phyloP scores from a whole-genome alignment of 1,140 invertebrate genomes.

The Episyrphus balteatus region DNA sequence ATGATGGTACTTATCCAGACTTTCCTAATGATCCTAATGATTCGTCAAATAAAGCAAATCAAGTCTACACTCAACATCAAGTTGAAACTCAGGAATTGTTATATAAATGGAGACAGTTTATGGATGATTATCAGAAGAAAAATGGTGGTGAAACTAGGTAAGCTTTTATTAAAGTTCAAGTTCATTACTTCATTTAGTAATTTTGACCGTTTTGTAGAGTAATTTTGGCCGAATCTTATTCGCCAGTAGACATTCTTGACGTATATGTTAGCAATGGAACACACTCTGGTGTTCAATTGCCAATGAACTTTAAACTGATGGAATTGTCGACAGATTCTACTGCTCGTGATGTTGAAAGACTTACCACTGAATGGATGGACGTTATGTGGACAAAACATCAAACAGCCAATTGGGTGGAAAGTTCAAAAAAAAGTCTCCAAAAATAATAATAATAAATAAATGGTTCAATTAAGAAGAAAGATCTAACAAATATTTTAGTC shows the following conservation, averaged over 20 bases:
- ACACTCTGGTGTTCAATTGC: constrained; percentile 37
- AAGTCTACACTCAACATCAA: constrained; percentile 47
- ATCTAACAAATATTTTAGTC: not conserved
- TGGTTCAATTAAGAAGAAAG: not conserved
- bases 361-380: constrained; percentile 32
- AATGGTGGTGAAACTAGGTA: not conserved
- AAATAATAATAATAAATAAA: too few relatives aligned
- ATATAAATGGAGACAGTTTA: constrained; percentile 43
- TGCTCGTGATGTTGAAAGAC: constrained; percentile 20
- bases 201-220: constrained; percentile 43
- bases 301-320: constrained; percentile 40
- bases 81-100: constrained; percentile 46
- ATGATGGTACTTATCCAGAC: constrained; percentile 33
- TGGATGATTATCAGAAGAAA: constrained; percentile 40
- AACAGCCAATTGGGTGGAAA: constrained; percentile 44
- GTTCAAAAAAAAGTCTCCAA: constrained; percentile 35
- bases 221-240: constrained; percentile 59
- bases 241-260: constrained; percentile 41
- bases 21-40: constrained; percentile 37
- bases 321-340: constrained; percentile 19
- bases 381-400: constrained; percentile 28
- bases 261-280: constrained; percentile 39
- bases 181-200: too few relatives aligned
- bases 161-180: too few relatives aligned
- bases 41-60: constrained; percentile 39